These are phyloP conservation scores for Neuroterus valhalla DNA, from an alignment of 1,140 invertebrate genomes.

Conservation along the genomic window DNA sequence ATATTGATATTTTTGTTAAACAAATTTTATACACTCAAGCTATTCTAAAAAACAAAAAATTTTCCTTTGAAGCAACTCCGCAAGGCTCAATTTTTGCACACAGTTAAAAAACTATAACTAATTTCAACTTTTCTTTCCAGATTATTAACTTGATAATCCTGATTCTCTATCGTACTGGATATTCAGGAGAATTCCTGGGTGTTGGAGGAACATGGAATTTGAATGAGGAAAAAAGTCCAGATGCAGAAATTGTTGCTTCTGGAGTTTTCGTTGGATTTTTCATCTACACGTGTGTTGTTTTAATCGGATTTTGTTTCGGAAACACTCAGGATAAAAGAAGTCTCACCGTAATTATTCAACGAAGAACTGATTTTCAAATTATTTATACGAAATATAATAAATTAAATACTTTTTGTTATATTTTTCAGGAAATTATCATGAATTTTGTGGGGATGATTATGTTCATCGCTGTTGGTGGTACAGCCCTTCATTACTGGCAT, in stretches of 20 bases:
- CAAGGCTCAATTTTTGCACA: no score
- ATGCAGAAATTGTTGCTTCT: conserved; percentile 89
- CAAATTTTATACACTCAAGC: no score
- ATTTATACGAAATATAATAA: conserved; percentile 13
- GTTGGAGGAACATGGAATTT: conserved; percentile 91
- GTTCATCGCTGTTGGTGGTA: conserved; percentile 88
- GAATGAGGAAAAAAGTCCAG: conserved; percentile 90
- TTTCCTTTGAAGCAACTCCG: no score
- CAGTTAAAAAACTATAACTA: neutral
- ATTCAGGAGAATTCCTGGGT: conserved; percentile 86
- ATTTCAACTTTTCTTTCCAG: conserved; percentile 73
- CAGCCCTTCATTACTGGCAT: conserved; percentile 90
- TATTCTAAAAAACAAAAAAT: no score
- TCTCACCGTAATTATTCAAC: conserved; percentile 70
- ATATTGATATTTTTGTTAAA: no score
- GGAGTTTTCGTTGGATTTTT: conserved; percentile 90
- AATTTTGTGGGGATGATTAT: conserved; percentile 88
- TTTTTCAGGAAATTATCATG: conserved; percentile 87
- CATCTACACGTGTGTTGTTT: conserved; percentile 84
- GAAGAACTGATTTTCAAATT: neutral
- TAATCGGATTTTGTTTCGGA: conserved; percentile 84
- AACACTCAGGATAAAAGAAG: conserved; percentile 84
- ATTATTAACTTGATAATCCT: conserved; percentile 87
- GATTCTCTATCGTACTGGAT: conserved; percentile 88
- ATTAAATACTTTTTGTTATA: conserved; percentile 33